phyloP scores from a whole-genome alignment of 2,888 invertebrate genomes.

The Patella depressa region DNA sequence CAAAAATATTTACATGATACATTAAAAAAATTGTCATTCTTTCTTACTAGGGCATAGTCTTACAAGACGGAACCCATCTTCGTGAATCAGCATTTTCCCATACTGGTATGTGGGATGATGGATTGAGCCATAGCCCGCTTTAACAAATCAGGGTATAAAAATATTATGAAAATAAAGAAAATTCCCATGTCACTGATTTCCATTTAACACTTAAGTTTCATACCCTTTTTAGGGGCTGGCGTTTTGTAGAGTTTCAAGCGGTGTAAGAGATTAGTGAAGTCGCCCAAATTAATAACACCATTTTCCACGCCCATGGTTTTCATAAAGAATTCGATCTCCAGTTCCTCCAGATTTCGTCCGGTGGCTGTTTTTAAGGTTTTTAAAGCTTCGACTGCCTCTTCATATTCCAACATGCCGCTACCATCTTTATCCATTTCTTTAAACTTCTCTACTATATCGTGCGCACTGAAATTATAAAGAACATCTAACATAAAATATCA shows the following conservation, averaged over 20 bases:
- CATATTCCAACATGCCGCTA: slow-evolving; percentile 64
- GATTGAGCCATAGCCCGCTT: too few relatives aligned
- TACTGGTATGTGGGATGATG: too few relatives aligned
- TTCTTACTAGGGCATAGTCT: too few relatives aligned
- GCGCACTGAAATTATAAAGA: slow-evolving; percentile 50
- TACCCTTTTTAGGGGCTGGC: slow-evolving; percentile 21
- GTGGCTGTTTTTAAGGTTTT: slow-evolving; percentile 58
- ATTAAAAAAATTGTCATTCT: too few relatives aligned
- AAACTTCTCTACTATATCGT: slow-evolving; percentile 65
- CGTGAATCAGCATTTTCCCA: too few relatives aligned
- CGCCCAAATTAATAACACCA: slow-evolving; percentile 64
- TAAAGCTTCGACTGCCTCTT: slow-evolving; percentile 63
- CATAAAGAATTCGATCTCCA: slow-evolving; percentile 68
- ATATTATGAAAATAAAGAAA: too few relatives aligned
- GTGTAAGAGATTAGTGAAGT: slow-evolving; percentile 64
- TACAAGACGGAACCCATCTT: too few relatives aligned
- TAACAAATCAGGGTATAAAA: too few relatives aligned
- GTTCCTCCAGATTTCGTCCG: slow-evolving; percentile 58
- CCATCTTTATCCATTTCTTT: slow-evolving; percentile 64
- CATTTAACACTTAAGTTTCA: neutral
- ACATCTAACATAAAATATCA: too few relatives aligned
- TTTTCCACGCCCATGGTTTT: slow-evolving; percentile 63
- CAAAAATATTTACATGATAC: too few relatives aligned
- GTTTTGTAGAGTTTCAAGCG: slow-evolving; percentile 65
- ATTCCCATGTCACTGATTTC: neutral